These are phyloP conservation scores for Notamacropus eugenii DNA, from an alignment of 2,797 vertebrate genomes.

Conservation along the genomic window DNA sequence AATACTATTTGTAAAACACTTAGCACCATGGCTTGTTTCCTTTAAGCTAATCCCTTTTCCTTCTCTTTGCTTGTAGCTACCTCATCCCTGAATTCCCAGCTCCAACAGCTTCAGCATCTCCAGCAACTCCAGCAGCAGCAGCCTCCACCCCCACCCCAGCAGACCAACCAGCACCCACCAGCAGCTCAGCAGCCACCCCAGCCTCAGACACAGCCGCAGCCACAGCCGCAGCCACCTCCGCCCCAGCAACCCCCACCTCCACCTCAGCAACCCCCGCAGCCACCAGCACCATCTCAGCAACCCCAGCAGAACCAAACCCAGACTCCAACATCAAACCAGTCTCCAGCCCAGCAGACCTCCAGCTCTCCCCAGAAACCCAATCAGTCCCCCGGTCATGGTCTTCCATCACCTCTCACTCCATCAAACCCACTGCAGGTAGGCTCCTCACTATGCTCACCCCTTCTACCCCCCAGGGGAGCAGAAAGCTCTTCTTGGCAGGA, in stretches of 20 bases:
- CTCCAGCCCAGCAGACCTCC: slow-evolving; percentile 82
- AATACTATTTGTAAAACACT: background rate
- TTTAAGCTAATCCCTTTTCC: slow-evolving; percentile 45
- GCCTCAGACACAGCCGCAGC: slow-evolving; percentile 85
- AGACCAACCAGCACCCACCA: slow-evolving; percentile 87
- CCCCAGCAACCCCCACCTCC: slow-evolving; percentile 84
- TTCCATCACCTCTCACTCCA: slow-evolving; percentile 95
- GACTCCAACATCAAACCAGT: slow-evolving; percentile 83
- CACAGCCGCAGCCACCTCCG: slow-evolving; percentile 83
- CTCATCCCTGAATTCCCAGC: slow-evolving; percentile 99
- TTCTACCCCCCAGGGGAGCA: background rate
- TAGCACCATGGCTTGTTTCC: background rate
- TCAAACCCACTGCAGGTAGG: slow-evolving; percentile 94
- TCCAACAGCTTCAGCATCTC: slow-evolving; percentile 98
- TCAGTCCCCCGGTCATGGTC: slow-evolving; percentile 94
- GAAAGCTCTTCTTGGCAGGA: background rate
- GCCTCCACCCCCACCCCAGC: slow-evolving; percentile 88
- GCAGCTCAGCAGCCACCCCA: slow-evolving; percentile 85
- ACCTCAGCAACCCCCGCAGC: slow-evolving; percentile 88
- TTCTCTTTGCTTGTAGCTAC: slow-evolving; percentile 91
- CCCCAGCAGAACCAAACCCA: slow-evolving; percentile 83
- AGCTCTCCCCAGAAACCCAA: slow-evolving; percentile 92
- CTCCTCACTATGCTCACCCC: background rate
- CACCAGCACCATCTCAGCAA: slow-evolving; percentile 85
- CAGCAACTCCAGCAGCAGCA: slow-evolving; percentile 96